Percentiles rank a stretch among this genome's conserved stretches.
Conservation (phyloP, 2,888 invertebrate genomes). For the Drosophila austrosaltans region DNA sequence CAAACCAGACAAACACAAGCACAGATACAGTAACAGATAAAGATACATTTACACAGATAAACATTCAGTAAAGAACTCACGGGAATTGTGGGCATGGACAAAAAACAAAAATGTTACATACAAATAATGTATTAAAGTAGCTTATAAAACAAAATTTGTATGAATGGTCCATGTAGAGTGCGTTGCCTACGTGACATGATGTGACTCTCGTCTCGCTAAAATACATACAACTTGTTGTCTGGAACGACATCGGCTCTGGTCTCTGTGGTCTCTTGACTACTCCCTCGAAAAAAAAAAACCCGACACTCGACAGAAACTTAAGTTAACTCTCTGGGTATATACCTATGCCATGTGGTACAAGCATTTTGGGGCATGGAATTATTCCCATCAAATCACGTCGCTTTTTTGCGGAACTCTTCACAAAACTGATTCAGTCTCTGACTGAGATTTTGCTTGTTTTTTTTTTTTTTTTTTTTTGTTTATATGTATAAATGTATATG, state of each 20-base stretch:
- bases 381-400: constrained; percentile 75
- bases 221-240: constrained; percentile 70
- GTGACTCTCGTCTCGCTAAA: constrained; percentile 52
- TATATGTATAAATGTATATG: constrained; percentile 36
- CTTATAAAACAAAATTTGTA: constrained; percentile 79
- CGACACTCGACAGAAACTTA: constrained; percentile 28
- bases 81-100: constrained; percentile 37
- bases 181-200: constrained; percentile 71
- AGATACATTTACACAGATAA: constrained; percentile 48
- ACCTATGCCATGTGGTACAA: background rate
- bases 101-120: constrained; percentile 60
- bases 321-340: constrained; percentile 43
- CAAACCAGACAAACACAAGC: background rate
- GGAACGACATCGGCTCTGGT: constrained; percentile 10
- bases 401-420: constrained; percentile 68
- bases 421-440: constrained; percentile 69
- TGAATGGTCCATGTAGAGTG: constrained; percentile 76
- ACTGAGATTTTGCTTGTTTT: constrained; percentile 50
- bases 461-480: constrained; percentile 18
- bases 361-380: constrained; percentile 42
- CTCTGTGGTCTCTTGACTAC: constrained; percentile 36
- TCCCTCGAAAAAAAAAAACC: constrained; percentile 32
- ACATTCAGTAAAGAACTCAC: constrained; percentile 41
- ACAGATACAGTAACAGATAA: constrained; percentile 25
- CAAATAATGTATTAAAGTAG: constrained; percentile 75